These are phyloP conservation scores for Rhopalosiphum nymphaeae DNA, from an alignment of 2,888 invertebrate genomes.

Conservation along the genomic window DNA sequence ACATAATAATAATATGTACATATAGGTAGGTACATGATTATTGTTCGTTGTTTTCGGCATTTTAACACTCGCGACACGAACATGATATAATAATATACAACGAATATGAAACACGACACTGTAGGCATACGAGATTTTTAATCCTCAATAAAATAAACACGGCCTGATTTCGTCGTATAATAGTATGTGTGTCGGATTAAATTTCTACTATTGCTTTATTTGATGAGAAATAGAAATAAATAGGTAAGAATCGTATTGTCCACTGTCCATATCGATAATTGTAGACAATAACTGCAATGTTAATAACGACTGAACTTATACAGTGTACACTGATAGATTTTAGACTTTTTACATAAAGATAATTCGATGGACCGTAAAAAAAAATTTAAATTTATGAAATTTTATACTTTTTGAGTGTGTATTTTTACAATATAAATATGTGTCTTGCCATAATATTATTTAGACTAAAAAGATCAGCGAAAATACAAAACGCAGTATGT, in stretches of 20 bases:
- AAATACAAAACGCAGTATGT: background rate
- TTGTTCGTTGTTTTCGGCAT: background rate
- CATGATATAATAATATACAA: background rate
- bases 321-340: background rate
- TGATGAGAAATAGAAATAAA: background rate
- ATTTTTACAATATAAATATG: background rate
- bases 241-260: background rate
- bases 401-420: background rate
- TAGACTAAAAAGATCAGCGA: too few species aligned
- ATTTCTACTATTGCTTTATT: background rate
- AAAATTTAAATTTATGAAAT: background rate
- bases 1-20: background rate
- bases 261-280: background rate
- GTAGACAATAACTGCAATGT: background rate
- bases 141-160: background rate
- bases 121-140: background rate
- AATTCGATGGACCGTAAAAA: background rate
- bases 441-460: background rate
- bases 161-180: background rate
- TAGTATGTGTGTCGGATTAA: background rate
- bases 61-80: background rate
- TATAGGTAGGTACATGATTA: background rate
- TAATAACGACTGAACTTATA: background rate
- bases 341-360: background rate
- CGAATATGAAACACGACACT: background rate